These are phyloP conservation scores for Pseudococcus longispinus DNA, from an alignment of 2,888 invertebrate species.

Conservation along the genomic window DNA sequence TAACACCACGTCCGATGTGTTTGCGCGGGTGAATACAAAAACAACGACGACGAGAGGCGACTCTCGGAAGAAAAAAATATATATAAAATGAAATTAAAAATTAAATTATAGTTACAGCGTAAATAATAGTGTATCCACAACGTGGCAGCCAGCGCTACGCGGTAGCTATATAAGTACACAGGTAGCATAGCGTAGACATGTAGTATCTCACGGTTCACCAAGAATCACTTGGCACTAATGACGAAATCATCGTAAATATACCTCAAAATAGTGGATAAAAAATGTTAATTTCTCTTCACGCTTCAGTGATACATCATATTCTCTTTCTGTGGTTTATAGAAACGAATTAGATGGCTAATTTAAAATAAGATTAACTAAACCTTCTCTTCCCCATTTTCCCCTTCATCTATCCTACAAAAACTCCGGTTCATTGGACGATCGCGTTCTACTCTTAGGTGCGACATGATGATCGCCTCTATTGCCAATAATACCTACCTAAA, in stretches of 20 bases:
- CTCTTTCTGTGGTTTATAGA: slow-evolving; percentile 51
- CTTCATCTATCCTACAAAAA: neutral
- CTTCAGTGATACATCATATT: slow-evolving; percentile 57
- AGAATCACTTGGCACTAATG: slow-evolving; percentile 55
- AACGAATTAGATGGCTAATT: slow-evolving; percentile 56
- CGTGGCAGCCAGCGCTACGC: too few relatives aligned
- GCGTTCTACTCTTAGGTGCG: neutral
- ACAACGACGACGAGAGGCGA: neutral
- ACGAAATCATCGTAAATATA: slow-evolving; percentile 56
- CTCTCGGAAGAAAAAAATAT: slow-evolving; percentile 14
- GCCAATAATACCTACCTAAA: neutral
- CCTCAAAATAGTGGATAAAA: slow-evolving; percentile 48
- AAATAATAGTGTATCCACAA: slow-evolving; percentile 55
- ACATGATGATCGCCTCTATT: neutral
- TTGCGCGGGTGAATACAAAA: slow-evolving; percentile 39
- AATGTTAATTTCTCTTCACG: slow-evolving; percentile 57
- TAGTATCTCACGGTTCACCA: slow-evolving; percentile 56
- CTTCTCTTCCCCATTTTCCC: neutral
- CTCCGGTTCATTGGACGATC: slow-evolving; percentile 53
- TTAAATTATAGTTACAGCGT: slow-evolving; percentile 54
- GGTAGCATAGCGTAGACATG: neutral
- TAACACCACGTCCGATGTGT: slow-evolving; percentile 44
- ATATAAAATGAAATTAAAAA: slow-evolving; percentile 54
- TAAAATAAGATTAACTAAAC: slow-evolving; percentile 55
- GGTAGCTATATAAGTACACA: neutral